phyloP scores from a whole-genome alignment of 2,797 vertebrate species.

The Todus mexicanus region DNA sequence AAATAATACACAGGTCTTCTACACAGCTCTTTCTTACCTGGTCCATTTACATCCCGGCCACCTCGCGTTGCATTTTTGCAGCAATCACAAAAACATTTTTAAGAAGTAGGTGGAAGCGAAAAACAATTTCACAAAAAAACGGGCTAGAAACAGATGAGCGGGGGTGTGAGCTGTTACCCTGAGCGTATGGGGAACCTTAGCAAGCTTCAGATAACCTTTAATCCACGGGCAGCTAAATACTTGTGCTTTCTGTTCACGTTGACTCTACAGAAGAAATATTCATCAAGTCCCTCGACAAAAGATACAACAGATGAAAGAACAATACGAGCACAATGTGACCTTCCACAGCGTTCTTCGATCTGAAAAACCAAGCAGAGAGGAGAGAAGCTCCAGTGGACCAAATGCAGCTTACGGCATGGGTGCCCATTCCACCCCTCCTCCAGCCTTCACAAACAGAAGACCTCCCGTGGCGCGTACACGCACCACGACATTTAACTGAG shows the following conservation, averaged over 20 bases:
- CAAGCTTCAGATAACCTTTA: neutral
- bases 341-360: conserved; percentile 75
- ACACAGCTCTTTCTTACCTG: neutral
- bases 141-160: neutral
- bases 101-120: neutral
- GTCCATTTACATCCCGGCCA: neutral
- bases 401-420: neutral
- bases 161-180: neutral
- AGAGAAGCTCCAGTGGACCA: conserved; percentile 1
- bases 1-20: neutral
- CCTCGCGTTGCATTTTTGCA: neutral
- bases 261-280: conserved; percentile 71
- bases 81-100: neutral
- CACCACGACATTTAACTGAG: neutral
- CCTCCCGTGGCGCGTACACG: neutral
- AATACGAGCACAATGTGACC: conserved; percentile 75
- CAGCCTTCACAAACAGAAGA: conserved; percentile 12
- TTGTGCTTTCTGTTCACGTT: conserved; percentile 20
- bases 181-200: neutral
- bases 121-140: neutral
- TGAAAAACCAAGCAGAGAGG: conserved; percentile 62
- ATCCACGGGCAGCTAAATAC: neutral
- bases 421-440: neutral
- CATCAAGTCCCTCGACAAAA: conserved; percentile 74
- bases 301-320: conserved; percentile 79